Evolutionary conservation across 1,140 invertebrate species (phyloP).

Genomic region (Elymnias hypermnestra): DNA sequence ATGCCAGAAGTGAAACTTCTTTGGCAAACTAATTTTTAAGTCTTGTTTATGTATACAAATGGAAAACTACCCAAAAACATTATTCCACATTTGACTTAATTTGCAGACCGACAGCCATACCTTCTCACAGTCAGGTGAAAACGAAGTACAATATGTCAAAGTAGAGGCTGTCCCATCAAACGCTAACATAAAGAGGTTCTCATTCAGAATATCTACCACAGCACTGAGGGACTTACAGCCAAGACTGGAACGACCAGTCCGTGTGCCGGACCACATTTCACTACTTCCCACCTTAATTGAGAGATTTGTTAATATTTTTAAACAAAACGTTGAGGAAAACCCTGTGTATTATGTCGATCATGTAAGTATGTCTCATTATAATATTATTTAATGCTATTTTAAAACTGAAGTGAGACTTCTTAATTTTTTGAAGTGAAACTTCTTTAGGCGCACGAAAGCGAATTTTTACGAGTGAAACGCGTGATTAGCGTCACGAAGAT

Average conservation of each 20-base stretch:
- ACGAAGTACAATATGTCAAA: constrained; percentile 86
- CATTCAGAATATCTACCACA: constrained; percentile 81
- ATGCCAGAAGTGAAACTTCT: too few relatives aligned
- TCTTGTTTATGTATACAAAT: too few relatives aligned
- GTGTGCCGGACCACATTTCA: constrained; percentile 85
- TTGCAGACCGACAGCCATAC: too few relatives aligned
- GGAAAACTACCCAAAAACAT: too few relatives aligned
- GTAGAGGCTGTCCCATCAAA: constrained; percentile 84
- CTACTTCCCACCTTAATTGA: constrained; percentile 89
- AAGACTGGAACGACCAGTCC: constrained; percentile 83
- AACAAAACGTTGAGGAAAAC: constrained; percentile 85
- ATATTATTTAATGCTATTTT: not conserved
- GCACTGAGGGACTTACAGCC: too few relatives aligned
- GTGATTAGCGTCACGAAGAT: too few relatives aligned
- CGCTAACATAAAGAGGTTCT: constrained; percentile 76
- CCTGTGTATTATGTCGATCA: constrained; percentile 80
- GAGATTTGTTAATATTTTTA: constrained; percentile 89
- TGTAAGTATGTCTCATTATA: constrained; percentile 64
- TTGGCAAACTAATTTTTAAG: too few relatives aligned
- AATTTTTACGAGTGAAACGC: too few relatives aligned
- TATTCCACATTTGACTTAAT: too few relatives aligned
- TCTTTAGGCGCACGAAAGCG: too few relatives aligned
- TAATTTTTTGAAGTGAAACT: too few relatives aligned
- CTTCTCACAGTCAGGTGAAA: constrained; percentile 78
- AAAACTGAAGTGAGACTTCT: too few relatives aligned